phyloP scores from a whole-genome alignment of 2,113 vertebrate genomes.

The Epinephelus lanceolatus region DNA sequence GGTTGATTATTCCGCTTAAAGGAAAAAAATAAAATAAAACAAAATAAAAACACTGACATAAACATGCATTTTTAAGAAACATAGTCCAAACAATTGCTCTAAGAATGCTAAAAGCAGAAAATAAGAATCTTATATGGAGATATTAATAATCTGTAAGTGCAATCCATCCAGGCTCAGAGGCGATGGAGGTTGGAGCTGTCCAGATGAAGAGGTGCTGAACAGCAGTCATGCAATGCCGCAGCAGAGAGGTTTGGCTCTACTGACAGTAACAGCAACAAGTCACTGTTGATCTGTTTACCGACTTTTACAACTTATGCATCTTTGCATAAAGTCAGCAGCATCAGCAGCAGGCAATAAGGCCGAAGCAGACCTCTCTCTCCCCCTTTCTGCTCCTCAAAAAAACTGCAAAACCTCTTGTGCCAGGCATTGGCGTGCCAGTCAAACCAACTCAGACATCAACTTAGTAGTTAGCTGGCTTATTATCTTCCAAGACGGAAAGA shows the following conservation, averaged over 20 bases:
- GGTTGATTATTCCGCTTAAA: constrained; percentile 74
- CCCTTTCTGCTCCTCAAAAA: constrained; percentile 39
- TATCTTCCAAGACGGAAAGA: constrained; percentile 87
- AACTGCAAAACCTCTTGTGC: constrained; percentile 57
- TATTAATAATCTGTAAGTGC: constrained; percentile 81
- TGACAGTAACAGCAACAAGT: constrained; percentile 69
- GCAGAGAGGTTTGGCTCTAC: constrained; percentile 64
- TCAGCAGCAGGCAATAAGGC: constrained; percentile 69
- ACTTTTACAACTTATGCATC: constrained; percentile 72
- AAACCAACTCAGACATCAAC: constrained; percentile 66
- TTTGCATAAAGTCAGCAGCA: constrained; percentile 78
- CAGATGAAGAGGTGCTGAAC: constrained; percentile 83
- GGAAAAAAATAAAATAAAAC: constrained; percentile 18
- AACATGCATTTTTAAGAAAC: constrained; percentile 85
- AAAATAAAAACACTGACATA: constrained; percentile 78
- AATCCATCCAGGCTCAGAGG: constrained; percentile 78
- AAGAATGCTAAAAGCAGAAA: constrained; percentile 84
- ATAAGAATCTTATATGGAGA: constrained; percentile 77
- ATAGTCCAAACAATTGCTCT: constrained; percentile 79
- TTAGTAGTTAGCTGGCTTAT: constrained; percentile 73
- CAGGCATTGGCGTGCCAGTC: constrained; percentile 54
- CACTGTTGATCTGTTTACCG: constrained; percentile 54
- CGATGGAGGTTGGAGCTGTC: constrained; percentile 84
- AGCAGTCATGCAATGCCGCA: constrained; percentile 76
- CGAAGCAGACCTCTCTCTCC: constrained; percentile 54